These are phyloP conservation scores for Morbakka virulenta DNA, from an alignment of 30 jellyfish, hydroid and myxozoan genomes.

Conservation along the genomic window DNA sequence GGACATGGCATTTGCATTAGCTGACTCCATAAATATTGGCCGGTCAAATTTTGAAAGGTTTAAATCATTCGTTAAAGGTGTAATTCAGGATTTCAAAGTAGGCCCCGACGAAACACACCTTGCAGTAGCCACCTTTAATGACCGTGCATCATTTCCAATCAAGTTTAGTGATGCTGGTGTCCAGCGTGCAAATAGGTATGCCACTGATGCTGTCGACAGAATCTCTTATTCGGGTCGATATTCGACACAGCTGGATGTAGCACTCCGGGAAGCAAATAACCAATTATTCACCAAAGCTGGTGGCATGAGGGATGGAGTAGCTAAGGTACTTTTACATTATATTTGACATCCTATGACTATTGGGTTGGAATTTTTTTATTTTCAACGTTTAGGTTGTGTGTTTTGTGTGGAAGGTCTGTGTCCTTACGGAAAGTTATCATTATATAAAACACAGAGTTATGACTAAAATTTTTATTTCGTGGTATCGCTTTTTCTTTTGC, in stretches of 20 bases:
- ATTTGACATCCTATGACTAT: background rate
- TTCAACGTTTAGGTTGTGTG: no score
- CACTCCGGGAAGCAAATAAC: constrained; percentile 68
- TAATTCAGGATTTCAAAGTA: constrained; percentile 55
- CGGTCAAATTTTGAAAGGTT: constrained; percentile 45
- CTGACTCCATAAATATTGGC: constrained; percentile 57
- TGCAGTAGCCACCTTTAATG: constrained; percentile 68
- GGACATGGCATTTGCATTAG: constrained; percentile 77
- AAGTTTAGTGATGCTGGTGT: constrained; percentile 67
- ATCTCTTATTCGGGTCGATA: constrained; percentile 61
- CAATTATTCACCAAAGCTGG: constrained; percentile 36
- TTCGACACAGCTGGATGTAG: constrained; percentile 74
- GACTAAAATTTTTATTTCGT: no score
- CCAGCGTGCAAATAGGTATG: constrained; percentile 49
- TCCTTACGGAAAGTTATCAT: no score
- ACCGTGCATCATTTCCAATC: constrained; percentile 69
- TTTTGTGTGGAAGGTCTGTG: no score
- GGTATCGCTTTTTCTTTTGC: no score
- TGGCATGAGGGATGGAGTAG: constrained; percentile 65
- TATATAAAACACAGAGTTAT: no score
- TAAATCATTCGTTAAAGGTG: constrained; percentile 42
- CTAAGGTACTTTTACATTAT: constrained; percentile 44
- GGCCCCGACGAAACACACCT: constrained; percentile 78
- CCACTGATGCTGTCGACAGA: constrained; percentile 24
- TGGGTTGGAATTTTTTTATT: background rate